Percentiles rank a stretch among this genome's conserved stretches.
Evolutionary conservation across 1,140 invertebrate genomes (phyloP).

Genomic region (Scaptomyza hsui): DNA sequence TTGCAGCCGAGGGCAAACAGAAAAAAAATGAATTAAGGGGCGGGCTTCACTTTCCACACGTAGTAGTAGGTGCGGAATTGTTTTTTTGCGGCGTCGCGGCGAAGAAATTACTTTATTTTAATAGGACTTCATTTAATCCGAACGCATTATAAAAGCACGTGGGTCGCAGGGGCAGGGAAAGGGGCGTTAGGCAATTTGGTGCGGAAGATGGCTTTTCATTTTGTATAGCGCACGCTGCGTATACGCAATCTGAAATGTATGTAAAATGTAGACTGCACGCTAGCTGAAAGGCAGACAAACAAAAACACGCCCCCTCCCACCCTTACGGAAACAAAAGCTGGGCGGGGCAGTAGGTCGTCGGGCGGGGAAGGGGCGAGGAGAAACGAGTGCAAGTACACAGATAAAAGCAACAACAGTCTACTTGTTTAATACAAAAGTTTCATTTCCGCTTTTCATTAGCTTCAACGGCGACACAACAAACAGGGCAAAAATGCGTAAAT

Average conservation of each 20-base stretch:
- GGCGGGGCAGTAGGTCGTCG: not conserved
- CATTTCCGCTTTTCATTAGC: constrained; percentile 83
- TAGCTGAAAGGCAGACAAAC: constrained; percentile 64
- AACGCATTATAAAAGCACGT: constrained; percentile 57
- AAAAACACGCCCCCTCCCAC: constrained; percentile 56
- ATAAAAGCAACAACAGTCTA: constrained; percentile 22
- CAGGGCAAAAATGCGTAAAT: constrained; percentile 75
- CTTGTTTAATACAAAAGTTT: constrained; percentile 81
- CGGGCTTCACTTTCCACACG: not conserved
- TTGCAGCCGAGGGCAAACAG: constrained; percentile 32
- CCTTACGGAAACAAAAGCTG: constrained; percentile 33
- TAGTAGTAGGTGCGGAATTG: constrained; percentile 57
- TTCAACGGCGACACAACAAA: constrained; percentile 77
- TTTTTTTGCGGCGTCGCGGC: constrained; percentile 46
- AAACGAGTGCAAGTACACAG: not conserved
- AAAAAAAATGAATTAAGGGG: not conserved
- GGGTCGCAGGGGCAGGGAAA: not conserved
- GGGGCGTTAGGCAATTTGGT: constrained; percentile 62
- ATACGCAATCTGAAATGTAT: constrained; percentile 69
- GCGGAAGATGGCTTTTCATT: constrained; percentile 35
- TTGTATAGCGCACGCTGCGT: constrained; percentile 63
- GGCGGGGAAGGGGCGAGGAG: not conserved
- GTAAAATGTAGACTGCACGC: constrained; percentile 63
- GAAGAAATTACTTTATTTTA: constrained; percentile 82
- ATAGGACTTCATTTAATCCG: constrained; percentile 81